These are phyloP conservation scores for Indicator maculatus DNA, from an alignment of 2,113 vertebrate species.

Conservation along the genomic window DNA sequence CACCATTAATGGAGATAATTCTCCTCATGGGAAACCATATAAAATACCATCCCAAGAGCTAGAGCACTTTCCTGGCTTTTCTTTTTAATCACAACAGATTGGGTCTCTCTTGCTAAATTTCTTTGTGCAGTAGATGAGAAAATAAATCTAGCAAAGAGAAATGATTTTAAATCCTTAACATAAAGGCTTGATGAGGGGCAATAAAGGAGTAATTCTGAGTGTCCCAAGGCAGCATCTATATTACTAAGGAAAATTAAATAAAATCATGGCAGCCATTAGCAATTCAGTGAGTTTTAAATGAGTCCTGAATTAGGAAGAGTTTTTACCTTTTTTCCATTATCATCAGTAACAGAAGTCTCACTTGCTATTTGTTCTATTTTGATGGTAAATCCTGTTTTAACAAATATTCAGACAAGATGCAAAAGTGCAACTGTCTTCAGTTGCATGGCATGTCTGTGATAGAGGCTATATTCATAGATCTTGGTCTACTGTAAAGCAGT, in stretches of 20 bases:
- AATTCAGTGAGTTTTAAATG: background rate
- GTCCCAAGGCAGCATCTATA: background rate
- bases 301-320: background rate
- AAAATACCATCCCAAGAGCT: background rate
- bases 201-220: background rate
- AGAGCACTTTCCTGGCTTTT: background rate
- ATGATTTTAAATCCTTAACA: background rate
- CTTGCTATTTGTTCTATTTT: background rate
- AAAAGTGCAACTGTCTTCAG: background rate
- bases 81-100: background rate
- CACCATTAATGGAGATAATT: constrained; percentile 28
- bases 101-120: background rate
- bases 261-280: background rate
- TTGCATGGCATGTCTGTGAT: background rate
- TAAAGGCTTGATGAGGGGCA: background rate
- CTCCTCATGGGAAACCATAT: background rate
- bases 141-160: background rate
- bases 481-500: background rate
- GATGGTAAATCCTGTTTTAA: background rate
- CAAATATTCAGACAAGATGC: background rate
- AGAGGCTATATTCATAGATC: background rate
- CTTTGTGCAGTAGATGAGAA: background rate
- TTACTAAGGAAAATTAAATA: background rate
- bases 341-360: background rate
- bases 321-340: background rate